These are phyloP conservation scores for Cossypha dichroa DNA, from an alignment of 2,797 vertebrate genomes.

Conservation along the genomic window DNA sequence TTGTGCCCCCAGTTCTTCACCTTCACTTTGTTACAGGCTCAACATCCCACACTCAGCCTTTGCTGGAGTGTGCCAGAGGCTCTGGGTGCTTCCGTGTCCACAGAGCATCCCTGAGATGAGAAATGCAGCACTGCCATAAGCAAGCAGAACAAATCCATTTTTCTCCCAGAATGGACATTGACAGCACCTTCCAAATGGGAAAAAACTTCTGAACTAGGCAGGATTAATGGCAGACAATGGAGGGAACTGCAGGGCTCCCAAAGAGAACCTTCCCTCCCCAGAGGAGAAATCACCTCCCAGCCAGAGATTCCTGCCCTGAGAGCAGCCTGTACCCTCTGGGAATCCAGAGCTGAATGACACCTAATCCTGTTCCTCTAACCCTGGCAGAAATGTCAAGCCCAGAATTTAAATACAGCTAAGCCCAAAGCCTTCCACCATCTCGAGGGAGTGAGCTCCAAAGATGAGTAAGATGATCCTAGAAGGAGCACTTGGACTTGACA, in stretches of 20 bases:
- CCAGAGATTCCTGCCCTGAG: not conserved
- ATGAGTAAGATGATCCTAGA: not conserved
- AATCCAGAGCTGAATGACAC: not conserved
- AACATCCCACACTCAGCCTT: not conserved
- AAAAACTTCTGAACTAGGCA: not conserved
- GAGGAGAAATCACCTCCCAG: not conserved
- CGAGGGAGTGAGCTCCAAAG: not conserved
- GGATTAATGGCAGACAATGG: not conserved
- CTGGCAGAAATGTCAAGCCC: not conserved
- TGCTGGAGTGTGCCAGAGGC: not conserved
- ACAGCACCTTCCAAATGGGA: not conserved
- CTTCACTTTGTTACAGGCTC: not conserved
- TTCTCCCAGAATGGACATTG: not conserved
- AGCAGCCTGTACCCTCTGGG: not conserved
- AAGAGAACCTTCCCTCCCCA: not conserved
- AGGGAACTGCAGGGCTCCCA: not conserved
- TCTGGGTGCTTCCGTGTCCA: not conserved
- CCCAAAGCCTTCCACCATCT: not conserved
- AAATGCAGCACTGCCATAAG: not conserved
- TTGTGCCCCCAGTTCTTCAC: not conserved
- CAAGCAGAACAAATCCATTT: not conserved
- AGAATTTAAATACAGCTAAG: not conserved
- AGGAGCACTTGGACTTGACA: not conserved
- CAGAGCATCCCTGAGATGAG: not conserved
- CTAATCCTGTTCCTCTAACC: not conserved